These are phyloP conservation scores for Napeogenes inachia DNA, from an alignment of 2,888 invertebrate species.

Conservation along the genomic window DNA sequence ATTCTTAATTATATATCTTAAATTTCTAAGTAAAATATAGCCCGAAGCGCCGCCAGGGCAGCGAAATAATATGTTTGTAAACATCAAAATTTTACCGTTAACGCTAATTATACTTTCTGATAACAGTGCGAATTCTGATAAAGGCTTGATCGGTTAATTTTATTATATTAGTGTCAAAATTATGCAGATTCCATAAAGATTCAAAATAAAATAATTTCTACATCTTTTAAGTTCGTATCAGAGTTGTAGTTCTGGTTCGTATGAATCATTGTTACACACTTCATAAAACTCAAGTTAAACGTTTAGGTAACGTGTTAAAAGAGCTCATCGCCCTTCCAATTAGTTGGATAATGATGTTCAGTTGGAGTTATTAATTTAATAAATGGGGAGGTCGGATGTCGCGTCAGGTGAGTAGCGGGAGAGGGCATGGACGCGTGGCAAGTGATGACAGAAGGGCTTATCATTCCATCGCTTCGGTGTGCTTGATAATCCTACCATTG, in stretches of 20 bases:
- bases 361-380: conserved; percentile 76
- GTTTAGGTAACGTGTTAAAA: conserved; percentile 70
- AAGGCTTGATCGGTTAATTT: conserved; percentile 41
- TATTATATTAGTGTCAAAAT: conserved; percentile 27
- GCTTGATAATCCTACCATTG: conserved; percentile 17
- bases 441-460: conserved; percentile 30
- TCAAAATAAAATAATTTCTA: conserved; percentile 13
- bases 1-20: conserved; percentile 78
- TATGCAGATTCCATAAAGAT: conserved; percentile 21
- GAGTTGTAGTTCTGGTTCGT: conserved; percentile 4
- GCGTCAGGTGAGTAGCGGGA: conserved; percentile 48
- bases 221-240: conserved; percentile 1
- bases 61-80: conserved; percentile 77
- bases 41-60: conserved; percentile 63
- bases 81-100: conserved; percentile 69
- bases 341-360: conserved; percentile 72
- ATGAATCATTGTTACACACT: conserved; percentile 54
- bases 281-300: conserved; percentile 71
- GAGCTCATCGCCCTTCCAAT: conserved; percentile 73
- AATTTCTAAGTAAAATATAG: conserved; percentile 76
- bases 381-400: conserved; percentile 62
- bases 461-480: conserved; percentile 21
- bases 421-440: conserved; percentile 18
- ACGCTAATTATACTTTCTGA: conserved; percentile 59
- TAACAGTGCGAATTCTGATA: conserved; percentile 41